Evolutionary conservation across 2,888 invertebrate genomes (phyloP).

Genomic region (Acrocyrtus sp.): DNA sequence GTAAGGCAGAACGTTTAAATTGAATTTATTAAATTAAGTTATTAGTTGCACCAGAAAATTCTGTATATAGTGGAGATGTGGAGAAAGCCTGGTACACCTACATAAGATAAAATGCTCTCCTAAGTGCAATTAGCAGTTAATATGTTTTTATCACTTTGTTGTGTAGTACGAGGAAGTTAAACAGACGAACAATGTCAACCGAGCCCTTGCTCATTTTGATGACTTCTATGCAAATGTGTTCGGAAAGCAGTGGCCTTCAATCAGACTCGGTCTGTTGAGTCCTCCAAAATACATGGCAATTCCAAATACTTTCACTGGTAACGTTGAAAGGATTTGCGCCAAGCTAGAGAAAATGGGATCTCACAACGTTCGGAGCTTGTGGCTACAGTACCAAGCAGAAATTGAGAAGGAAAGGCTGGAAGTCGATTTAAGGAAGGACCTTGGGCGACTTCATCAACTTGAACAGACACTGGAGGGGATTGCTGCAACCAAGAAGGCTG

Average conservation of each 20-base stretch:
- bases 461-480: conserved; percentile 64
- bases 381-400: conserved; percentile 28
- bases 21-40: background rate
- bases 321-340: conserved; percentile 73
- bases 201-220: conserved; percentile 90
- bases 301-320: conserved; percentile 84
- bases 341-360: conserved; percentile 69
- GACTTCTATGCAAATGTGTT: conserved; percentile 92
- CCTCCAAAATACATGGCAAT: conserved; percentile 90
- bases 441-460: conserved; percentile 60
- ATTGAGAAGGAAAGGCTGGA: conserved; percentile 30
- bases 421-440: conserved; percentile 53
- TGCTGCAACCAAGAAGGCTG: conserved; percentile 63
- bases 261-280: conserved; percentile 82
- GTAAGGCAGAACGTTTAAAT: too few relatives aligned
- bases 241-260: conserved; percentile 81
- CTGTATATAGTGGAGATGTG: background rate
- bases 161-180: conserved; percentile 30
- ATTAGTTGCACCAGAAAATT: background rate
- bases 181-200: conserved; percentile 70
- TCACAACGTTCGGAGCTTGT: conserved; percentile 43
- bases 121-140: too few relatives aligned
- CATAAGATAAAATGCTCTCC: too few relatives aligned
- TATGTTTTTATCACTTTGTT: background rate
- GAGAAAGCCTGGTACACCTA: background rate